Conservation (phyloP, 2,113 vertebrate genomes). For the Chaetorhynchus papuensis region DNA sequence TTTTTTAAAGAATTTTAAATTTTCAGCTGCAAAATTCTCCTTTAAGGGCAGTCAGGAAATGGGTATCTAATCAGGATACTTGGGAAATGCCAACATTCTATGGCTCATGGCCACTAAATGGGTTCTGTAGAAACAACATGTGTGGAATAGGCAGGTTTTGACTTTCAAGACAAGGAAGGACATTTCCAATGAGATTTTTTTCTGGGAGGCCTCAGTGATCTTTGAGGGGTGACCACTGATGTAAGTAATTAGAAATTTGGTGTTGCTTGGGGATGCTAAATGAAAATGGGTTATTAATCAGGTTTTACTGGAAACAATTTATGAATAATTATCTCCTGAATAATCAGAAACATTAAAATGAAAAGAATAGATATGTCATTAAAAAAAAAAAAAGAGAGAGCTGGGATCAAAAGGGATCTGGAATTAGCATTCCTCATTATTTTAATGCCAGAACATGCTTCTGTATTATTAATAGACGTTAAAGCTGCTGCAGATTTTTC, state of each 20-base stretch:
- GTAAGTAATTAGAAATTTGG: not conserved
- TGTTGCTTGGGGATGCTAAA: not conserved
- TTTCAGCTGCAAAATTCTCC: not conserved
- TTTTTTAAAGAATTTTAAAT: not conserved
- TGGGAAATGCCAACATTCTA: not conserved
- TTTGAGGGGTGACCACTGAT: not conserved
- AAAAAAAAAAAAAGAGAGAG: not conserved
- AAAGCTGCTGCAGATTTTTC: constrained; percentile 20
- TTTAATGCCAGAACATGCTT: constrained; percentile 38
- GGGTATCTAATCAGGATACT: not conserved
- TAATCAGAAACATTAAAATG: constrained; percentile 13
- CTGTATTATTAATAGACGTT: constrained; percentile 35
- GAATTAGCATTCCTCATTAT: constrained; percentile 32
- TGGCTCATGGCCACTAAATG: not conserved
- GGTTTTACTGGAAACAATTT: constrained; percentile 10
- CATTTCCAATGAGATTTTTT: not conserved
- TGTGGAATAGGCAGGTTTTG: not conserved
- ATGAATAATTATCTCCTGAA: constrained; percentile 9
- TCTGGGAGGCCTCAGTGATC: not conserved
- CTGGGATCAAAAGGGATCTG: constrained; percentile 22
- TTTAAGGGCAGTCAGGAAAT: not conserved
- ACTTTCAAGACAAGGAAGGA: not conserved
- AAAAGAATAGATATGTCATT: not conserved
- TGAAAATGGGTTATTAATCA: not conserved
- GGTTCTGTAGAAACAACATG: not conserved